phyloP scores from a whole-genome alignment of 2,797 vertebrate genomes.

The Benthosema pterotum region DNA sequence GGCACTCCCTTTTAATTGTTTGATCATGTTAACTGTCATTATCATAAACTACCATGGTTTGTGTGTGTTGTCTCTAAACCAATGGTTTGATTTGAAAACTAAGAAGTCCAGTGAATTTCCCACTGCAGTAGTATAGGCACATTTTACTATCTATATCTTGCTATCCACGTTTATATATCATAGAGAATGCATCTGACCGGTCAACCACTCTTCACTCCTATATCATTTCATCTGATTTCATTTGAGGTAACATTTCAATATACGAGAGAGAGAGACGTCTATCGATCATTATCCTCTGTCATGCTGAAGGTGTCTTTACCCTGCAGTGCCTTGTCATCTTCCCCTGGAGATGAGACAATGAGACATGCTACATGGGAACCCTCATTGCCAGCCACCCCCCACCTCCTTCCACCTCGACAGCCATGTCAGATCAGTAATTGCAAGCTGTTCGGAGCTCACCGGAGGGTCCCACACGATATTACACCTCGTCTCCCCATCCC shows the following conservation, averaged over 20 bases:
- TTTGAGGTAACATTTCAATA: too few relatives aligned
- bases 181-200: neutral
- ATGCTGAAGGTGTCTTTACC: constrained; percentile 20
- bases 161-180: constrained; percentile 5
- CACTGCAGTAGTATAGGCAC: neutral
- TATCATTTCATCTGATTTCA: too few relatives aligned
- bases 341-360: constrained; percentile 12
- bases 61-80: neutral
- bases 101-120: constrained; percentile 12
- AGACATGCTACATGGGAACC: constrained; percentile 15
- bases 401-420: constrained; percentile 23
- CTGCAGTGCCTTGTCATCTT: constrained; percentile 17
- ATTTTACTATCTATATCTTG: neutral
- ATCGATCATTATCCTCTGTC: constrained; percentile 31
- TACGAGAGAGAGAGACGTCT: neutral
- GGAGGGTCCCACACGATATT: constrained; percentile 9
- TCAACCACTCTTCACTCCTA: neutral
- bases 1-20: too few relatives aligned
- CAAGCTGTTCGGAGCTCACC: neutral
- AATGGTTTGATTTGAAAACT: constrained; percentile 21
- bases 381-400: constrained; percentile 8
- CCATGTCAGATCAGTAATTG: constrained; percentile 10
- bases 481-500: constrained; percentile 1
- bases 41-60: constrained; percentile 1
- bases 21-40: neutral